Evolutionary conservation across 2,797 vertebrate genomes (phyloP), one percentile per base, ranked within the genome.

Genomic region (Linurgus olivaceus): DNA sequence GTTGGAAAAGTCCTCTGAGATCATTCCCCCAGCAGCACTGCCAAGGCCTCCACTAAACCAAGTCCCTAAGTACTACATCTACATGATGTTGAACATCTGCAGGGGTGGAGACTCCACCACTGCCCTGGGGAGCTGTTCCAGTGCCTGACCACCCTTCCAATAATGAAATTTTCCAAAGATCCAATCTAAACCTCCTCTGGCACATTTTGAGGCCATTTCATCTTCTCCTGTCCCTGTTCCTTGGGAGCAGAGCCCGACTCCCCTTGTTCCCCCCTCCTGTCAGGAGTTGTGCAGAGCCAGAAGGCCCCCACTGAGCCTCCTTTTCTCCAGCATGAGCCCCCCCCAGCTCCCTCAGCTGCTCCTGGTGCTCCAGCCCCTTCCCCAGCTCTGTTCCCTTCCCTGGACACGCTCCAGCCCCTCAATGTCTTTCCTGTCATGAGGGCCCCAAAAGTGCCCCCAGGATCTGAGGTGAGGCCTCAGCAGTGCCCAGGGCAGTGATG

Each of bases 231-330:
- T 66, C 25, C 8, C 4, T 54, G 21, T 54, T 67, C 40, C 31
- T 18, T 61, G 54, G 18, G 31, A 48, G 35, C 21, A 74, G 13
- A 54, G 52, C 52, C 29, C 0, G 0, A 31, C 6, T 10, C 6
- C 26, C 3, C 9, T 2, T 0, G 45, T 7, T 33, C 1, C 5
- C 13, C 17, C 4, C 6, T 66, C 38, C 45, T 73, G 45, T 10
- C 45, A 73, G 38, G 45, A 47, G 11, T 31, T 88, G 47, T 29
- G 7, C 29, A 52, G 51, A 48, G 16, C 26, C 26, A 50, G 2
- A 38, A 65, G 24, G 6, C 1, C 5, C 19, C 44, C 8, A 16
- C 28, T 44, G n/a, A 79, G 75, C 45, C 38, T 79, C 35, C 26
- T 48, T 68, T n/a, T 8, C 55, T 81, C 38, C 52, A 80, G 45